phyloP scores from a whole-genome alignment of 2,888 invertebrate species.

The Lepidonotus clava region DNA sequence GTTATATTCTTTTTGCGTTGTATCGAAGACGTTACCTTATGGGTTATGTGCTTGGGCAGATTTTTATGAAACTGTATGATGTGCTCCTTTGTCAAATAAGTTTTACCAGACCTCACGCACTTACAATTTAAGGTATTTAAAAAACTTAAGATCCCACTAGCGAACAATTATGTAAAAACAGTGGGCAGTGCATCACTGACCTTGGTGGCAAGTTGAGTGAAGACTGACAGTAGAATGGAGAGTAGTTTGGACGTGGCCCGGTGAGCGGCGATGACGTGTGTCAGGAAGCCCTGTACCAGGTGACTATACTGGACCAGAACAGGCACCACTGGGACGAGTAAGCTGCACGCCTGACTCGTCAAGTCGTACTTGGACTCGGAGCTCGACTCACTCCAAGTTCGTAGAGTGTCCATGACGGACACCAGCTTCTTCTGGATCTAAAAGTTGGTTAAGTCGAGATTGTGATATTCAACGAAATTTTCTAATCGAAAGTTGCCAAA shows the following conservation, averaged over 20 bases:
- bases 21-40: no score
- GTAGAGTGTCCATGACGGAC: slow-evolving; percentile 84
- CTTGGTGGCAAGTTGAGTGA: slow-evolving; percentile 90
- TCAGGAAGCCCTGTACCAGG: slow-evolving; percentile 89
- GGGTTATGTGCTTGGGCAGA: no score
- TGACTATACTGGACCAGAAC: slow-evolving; percentile 89
- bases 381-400: slow-evolving; percentile 81
- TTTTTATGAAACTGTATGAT: no score
- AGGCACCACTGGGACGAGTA: slow-evolving; percentile 80
- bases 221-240: slow-evolving; percentile 90
- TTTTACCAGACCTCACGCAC: no score
- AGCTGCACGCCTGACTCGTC: not conserved
- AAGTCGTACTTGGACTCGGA: not conserved
- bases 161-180: slow-evolving; percentile 13
- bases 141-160: no score
- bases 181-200: slow-evolving; percentile 74
- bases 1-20: no score
- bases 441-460: no score
- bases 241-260: slow-evolving; percentile 91
- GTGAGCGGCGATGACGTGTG: slow-evolving; percentile 89
- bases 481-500: no score
- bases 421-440: slow-evolving; percentile 79
- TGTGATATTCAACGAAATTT: no score
- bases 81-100: no score
- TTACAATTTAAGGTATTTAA: no score